phyloP scores from a whole-genome alignment of 2,797 vertebrate genomes.

The Acridotheres tristis region DNA sequence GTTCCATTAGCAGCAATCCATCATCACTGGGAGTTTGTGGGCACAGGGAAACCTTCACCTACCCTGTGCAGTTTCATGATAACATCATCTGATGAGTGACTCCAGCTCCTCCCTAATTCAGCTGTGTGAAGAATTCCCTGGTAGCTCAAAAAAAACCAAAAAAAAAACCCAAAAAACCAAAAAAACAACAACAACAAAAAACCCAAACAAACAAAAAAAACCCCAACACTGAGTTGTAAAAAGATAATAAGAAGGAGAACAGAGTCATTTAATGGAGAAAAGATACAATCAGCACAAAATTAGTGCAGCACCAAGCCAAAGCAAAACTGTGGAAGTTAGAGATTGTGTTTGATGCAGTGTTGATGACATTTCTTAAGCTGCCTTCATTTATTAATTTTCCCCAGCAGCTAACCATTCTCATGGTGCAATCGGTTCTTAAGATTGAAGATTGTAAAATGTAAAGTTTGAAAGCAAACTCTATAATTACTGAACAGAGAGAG shows the following conservation, averaged over 20 bases:
- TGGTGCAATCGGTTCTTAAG: neutral
- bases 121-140: neutral
- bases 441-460: neutral
- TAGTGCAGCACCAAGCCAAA: neutral
- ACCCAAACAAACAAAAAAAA: no score
- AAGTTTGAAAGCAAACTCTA: neutral
- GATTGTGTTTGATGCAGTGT: neutral
- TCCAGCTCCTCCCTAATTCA: neutral
- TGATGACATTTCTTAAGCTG: neutral
- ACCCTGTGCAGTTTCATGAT: neutral
- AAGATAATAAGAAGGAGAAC: neutral
- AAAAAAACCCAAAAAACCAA: no score
- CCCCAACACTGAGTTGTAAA: neutral
- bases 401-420: neutral
- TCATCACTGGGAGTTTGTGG: neutral
- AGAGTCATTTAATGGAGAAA: neutral
- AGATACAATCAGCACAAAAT: neutral
- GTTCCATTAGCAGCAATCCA: neutral
- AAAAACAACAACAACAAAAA: no score
- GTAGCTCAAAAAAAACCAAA: neutral
- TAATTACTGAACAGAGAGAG: neutral
- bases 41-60: neutral
- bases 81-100: neutral
- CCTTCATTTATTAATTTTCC: neutral
- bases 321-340: neutral